phyloP scores from a whole-genome alignment of 64 coral and sea anemone genomes.

The Stylophora pistillata region DNA sequence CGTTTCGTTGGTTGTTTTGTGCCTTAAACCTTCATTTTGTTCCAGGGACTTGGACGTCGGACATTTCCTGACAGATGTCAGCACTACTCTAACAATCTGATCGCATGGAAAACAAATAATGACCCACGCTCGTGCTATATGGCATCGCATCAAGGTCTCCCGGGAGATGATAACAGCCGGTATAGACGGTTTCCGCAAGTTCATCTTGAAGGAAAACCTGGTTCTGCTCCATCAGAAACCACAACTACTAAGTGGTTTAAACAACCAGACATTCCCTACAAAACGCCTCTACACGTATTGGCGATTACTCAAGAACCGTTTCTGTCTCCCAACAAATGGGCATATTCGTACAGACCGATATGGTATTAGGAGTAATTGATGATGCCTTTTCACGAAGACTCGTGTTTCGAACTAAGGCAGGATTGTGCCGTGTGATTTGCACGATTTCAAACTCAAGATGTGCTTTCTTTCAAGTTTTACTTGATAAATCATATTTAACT shows the following conservation, averaged over 20 bases:
- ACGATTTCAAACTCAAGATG: too few species aligned
- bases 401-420: too few species aligned
- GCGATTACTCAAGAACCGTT: slow-evolving; percentile 87
- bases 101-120: slow-evolving; percentile 58
- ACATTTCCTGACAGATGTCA: slow-evolving; percentile 59
- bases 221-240: slow-evolving; percentile 58
- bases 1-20: background rate
- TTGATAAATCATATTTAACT: too few species aligned
- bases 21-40: background rate
- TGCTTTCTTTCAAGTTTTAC: too few species aligned
- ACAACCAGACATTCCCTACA: slow-evolving; percentile 56
- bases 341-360: slow-evolving; percentile 82
- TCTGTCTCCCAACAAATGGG: slow-evolving; percentile 83
- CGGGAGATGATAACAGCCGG: slow-evolving; percentile 34
- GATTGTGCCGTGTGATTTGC: too few species aligned
- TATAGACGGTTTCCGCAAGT: slow-evolving; percentile 63
- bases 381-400: background rate
- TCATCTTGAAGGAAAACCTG: slow-evolving; percentile 65
- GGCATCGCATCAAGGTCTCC: slow-evolving; percentile 40
- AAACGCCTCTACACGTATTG: slow-evolving; percentile 83
- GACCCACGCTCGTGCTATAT: slow-evolving; percentile 55
- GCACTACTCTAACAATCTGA: slow-evolving; percentile 83
- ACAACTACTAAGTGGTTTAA: slow-evolving; percentile 81
- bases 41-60: slow-evolving; percentile 73
- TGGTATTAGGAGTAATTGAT: slow-evolving; percentile 24